Percentiles rank a stretch among this genome's conserved stretches.
Evolutionary conservation across 2,113 vertebrate species (phyloP).

Genomic region (Thamnophis sirtalis): DNA sequence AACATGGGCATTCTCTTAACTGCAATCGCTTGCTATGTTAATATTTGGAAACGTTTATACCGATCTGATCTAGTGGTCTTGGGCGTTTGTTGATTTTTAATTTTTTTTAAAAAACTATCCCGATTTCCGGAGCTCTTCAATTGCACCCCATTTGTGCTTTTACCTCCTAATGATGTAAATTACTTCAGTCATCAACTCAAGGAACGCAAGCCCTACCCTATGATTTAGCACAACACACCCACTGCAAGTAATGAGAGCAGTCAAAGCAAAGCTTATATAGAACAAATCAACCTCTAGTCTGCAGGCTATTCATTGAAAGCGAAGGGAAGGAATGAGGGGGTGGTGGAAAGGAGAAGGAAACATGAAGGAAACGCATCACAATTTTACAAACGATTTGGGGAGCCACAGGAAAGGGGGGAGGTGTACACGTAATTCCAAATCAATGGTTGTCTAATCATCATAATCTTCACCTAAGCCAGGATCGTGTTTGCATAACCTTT

Average conservation of each 20-base stretch:
- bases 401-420: conserved; percentile 31
- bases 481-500: background rate
- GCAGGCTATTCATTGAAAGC: conserved; percentile 41
- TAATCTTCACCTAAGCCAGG: conserved; percentile 39
- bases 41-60: background rate
- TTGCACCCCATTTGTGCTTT: conserved; percentile 10
- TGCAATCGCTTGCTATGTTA: background rate
- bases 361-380: conserved; percentile 50
- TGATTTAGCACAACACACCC: conserved; percentile 50
- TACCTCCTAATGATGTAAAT: conserved; percentile 13
- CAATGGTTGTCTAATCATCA: conserved; percentile 55
- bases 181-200: conserved; percentile 5
- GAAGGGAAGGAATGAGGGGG: conserved; percentile 41
- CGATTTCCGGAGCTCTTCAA: background rate
- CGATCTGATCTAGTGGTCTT: background rate
- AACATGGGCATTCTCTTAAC: background rate
- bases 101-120: background rate
- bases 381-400: conserved; percentile 49
- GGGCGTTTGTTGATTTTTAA: background rate
- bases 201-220: conserved; percentile 1
- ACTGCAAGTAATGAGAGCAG: conserved; percentile 41
- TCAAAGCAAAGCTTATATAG: conserved; percentile 41
- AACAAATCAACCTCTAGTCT: conserved; percentile 34
- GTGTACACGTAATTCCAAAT: conserved; percentile 60
- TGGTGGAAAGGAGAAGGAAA: conserved; percentile 6